Evolutionary conservation across 1,140 invertebrate species (phyloP).

Genomic region (Copidosoma floridanum): DNA sequence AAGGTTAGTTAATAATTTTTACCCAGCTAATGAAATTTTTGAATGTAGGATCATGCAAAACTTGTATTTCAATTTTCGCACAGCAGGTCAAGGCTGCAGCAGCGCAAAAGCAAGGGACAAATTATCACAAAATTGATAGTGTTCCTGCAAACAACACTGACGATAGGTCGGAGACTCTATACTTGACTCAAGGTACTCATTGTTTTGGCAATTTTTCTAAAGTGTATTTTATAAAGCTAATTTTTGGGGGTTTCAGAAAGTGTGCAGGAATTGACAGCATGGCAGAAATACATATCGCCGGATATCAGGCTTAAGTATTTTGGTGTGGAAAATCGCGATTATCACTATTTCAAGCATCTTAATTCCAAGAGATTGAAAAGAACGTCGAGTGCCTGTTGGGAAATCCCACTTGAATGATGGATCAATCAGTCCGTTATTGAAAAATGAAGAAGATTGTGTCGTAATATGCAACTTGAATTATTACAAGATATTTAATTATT

Average conservation of each 20-base stretch:
- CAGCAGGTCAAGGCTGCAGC: constrained; percentile 16
- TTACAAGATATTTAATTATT: no score
- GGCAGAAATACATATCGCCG: constrained; percentile 45
- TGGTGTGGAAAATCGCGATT: constrained; percentile 61
- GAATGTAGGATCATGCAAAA: no score
- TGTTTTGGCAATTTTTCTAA: no score
- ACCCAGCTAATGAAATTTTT: no score
- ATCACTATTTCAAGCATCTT: constrained; percentile 66
- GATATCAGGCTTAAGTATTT: constrained; percentile 60
- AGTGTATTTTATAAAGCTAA: constrained; percentile 13
- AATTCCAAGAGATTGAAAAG: constrained; percentile 63
- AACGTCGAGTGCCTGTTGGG: constrained; percentile 71
- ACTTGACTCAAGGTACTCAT: constrained; percentile 50
- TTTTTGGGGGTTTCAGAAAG: constrained; percentile 41
- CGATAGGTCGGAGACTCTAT: constrained; percentile 56
- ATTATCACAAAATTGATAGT: constrained; percentile 46
- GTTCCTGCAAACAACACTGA: constrained; percentile 60
- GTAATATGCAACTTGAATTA: no score
- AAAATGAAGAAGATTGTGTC: no score
- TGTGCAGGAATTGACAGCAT: constrained; percentile 37
- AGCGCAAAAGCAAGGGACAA: constrained; percentile 29
- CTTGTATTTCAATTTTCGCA: no score
- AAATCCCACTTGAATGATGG: constrained; percentile 64
- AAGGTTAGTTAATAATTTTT: constrained; percentile 31
- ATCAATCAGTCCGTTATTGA: constrained; percentile 34